Conservation (phyloP, 1,140 invertebrate genomes). For the Drosophila pruinosa region DNA sequence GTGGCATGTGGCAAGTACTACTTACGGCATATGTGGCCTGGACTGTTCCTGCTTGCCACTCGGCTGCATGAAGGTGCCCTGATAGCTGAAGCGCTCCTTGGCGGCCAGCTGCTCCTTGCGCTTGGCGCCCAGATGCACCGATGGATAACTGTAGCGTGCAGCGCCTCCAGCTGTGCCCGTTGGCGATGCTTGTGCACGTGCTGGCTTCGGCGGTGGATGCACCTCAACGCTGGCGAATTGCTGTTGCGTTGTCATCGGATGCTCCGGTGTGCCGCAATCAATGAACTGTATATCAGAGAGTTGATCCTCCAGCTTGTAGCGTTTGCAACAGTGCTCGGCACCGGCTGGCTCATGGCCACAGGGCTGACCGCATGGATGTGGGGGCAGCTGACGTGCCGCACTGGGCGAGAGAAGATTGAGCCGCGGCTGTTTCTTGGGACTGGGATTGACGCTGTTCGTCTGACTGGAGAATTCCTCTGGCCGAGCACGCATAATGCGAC, state of each 20-base stretch:
- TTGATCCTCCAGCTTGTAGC: constrained; percentile 86
- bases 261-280: constrained; percentile 86
- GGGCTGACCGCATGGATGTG: constrained; percentile 7
- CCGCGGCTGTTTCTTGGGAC: constrained; percentile 84
- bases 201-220: constrained; percentile 76
- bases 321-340: constrained; percentile 84
- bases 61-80: constrained; percentile 62
- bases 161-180: constrained; percentile 11
- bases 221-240: constrained; percentile 66
- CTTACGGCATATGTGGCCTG: constrained; percentile 34
- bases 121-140: constrained; percentile 75
- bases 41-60: constrained; percentile 41
- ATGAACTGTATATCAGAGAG: constrained; percentile 86
- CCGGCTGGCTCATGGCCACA: constrained; percentile 74
- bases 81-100: constrained; percentile 81
- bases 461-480: constrained; percentile 84
- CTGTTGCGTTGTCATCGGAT: constrained; percentile 49
- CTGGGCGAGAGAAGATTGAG: constrained; percentile 83
- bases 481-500: constrained; percentile 82
- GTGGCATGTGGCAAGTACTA: constrained; percentile 12
- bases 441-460: constrained; percentile 84
- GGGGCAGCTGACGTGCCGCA: constrained; percentile 50
- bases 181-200: constrained; percentile 34
- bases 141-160: constrained; percentile 78
- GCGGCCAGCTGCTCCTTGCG: constrained; percentile 72